Evolutionary conservation across 2,888 invertebrate species (phyloP).

Genomic region (Pherbina coryleti): DNA sequence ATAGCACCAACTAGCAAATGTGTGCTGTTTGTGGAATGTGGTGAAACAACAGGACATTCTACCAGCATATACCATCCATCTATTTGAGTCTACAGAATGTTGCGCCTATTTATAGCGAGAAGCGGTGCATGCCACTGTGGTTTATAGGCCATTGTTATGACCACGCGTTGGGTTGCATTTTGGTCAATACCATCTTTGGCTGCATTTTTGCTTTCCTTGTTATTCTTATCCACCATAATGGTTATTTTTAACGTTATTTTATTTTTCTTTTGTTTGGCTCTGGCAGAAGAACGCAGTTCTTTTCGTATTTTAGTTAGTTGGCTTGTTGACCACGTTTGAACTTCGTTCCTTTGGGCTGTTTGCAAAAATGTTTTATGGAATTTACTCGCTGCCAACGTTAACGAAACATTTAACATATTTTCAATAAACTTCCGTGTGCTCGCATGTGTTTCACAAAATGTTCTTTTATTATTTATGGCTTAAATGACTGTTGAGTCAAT

Average conservation of each 20-base stretch:
- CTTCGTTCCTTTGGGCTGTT: not conserved
- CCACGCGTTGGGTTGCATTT: not conserved
- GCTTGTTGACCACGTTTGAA: not conserved
- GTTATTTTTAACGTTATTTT: not conserved
- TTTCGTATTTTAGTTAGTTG: not conserved
- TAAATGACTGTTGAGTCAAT: not conserved
- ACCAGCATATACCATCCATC: not conserved
- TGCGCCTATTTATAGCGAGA: slow-evolving; percentile 4
- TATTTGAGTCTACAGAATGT: not conserved
- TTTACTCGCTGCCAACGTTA: slow-evolving; percentile 41
- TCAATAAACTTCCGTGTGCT: slow-evolving; percentile 42
- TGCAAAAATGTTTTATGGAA: slow-evolving; percentile 15
- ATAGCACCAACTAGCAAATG: not conserved
- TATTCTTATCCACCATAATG: not conserved
- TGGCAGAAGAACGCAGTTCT: no score
- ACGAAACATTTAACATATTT: slow-evolving; percentile 49
- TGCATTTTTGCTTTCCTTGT: not conserved
- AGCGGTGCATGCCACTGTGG: slow-evolving; percentile 10
- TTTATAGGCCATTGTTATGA: slow-evolving; percentile 33
- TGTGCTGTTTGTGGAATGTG: not conserved
- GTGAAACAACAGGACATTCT: not conserved
- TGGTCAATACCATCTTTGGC: not conserved
- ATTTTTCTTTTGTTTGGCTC: not conserved
- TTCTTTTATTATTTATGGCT: slow-evolving; percentile 15
- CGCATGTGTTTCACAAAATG: not conserved